A percentile compares a stretch with the other conserved stretches of the same genome.
These are phyloP conservation scores for Drosophila mayri DNA, from an alignment of 1,140 invertebrate genomes.

Conservation along the genomic window DNA sequence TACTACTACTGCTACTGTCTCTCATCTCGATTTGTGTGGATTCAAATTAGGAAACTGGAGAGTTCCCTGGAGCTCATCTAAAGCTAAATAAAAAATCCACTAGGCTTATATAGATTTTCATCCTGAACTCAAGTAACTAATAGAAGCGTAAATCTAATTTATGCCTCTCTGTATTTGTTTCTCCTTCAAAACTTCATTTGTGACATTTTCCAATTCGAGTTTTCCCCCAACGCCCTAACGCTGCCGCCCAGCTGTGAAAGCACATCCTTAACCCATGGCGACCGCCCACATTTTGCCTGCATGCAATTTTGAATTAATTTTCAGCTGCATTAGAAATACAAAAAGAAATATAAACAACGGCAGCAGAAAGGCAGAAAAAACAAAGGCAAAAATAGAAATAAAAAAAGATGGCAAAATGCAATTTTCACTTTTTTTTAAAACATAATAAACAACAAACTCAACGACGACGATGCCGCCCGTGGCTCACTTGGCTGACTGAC, in stretches of 20 bases:
- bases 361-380: conserved; percentile 3
- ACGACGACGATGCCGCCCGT: conserved; percentile 26
- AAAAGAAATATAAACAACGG: conserved; percentile 9
- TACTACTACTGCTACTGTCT: background rate
- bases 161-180: background rate
- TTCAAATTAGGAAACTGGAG: background rate
- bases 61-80: background rate
- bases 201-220: conserved; percentile 6
- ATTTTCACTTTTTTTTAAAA: conserved; percentile 78
- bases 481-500: conserved; percentile 45
- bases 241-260: conserved; percentile 19
- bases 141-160: background rate
- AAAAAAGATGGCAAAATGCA: conserved; percentile 59
- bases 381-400: background rate
- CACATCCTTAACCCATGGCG: conserved; percentile 14
- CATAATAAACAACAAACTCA: conserved; percentile 49
- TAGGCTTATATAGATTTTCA: background rate
- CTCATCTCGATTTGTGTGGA: background rate
- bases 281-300: conserved; percentile 10
- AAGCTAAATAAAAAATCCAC: background rate
- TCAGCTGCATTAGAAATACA: conserved; percentile 65
- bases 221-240: background rate
- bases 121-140: background rate
- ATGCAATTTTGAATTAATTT: conserved; percentile 59
- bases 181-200: background rate